Evolutionary conservation across 2,888 invertebrate species (phyloP), one percentile per base, ranked within the genome.

Genomic region (Diloba caeruleocephala): DNA sequence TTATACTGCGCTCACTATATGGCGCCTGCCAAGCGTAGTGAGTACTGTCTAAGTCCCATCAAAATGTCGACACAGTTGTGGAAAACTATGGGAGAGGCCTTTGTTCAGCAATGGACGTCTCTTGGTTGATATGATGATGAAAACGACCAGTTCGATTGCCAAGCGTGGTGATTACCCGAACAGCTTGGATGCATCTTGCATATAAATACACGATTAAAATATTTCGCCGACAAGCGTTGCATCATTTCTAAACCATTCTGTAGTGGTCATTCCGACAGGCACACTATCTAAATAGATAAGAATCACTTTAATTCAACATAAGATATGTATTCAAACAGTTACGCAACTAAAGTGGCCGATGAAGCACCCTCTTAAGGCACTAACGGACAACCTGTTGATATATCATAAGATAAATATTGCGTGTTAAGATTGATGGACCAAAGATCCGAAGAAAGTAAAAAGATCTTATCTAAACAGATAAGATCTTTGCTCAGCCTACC

Each of bases 211-310:
- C 12, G 19, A 31, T 38, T 56, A 48, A 21, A 59, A 42, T 37
- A 29, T 32, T 42, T 12, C n/a, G 48, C 29, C 17, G 58, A 59
- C 37, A 37, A 39, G 5, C 12, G 17, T 28, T 53, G 28, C 28
- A 33, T 37, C 28, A 28, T 42, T 57, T 57, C 31, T 38, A 48
- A 56, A 32, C n/a, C n/a, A n/a, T n/a, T 7, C 13, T 46, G 28
- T 39, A 10, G 25, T 1, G 8, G 7, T 25, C 21, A 39, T 13
- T 23, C 25, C 42, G 48, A 58, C 41, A 57, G 59, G 10, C 17
- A 28, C 9, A 36, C 38, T 31, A 36, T 39, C 25, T 13, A n/a
- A 3, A 15, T 14, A 7, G 64, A 63, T 63, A 55, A 39, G 6
- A 2, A 63, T 63, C 63, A 8, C 25, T 3, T 2, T 26, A 38